A percentile compares a stretch with the other conserved stretches of the same genome.
phyloP scores from a whole-genome alignment of 2,797 vertebrate genomes.

The Heliangelus exortis region DNA sequence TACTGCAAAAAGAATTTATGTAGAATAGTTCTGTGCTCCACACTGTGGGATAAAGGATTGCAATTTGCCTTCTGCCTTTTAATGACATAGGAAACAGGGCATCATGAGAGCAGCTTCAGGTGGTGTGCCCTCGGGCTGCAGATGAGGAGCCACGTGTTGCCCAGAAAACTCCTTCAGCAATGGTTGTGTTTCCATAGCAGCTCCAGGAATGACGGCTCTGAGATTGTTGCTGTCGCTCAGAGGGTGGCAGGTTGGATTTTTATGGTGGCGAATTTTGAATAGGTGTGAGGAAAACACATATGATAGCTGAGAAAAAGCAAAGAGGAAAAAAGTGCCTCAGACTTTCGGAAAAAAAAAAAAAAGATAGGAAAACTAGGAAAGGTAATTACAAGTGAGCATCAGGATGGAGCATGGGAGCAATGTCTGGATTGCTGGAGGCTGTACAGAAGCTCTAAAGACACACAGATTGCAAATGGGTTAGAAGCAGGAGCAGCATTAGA shows the following conservation, averaged over 20 bases:
- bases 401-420: neutral
- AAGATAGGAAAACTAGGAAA: neutral
- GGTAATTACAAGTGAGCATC: neutral
- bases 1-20: neutral
- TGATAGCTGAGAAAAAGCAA: neutral
- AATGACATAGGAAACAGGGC: neutral
- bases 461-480: neutral
- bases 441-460: neutral
- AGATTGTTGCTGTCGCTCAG: neutral
- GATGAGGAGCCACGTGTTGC: neutral
- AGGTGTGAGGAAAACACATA: neutral
- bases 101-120: neutral
- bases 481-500: neutral
- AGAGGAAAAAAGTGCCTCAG: neutral
- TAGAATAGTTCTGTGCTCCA: neutral
- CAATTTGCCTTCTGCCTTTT: conserved; percentile 6
- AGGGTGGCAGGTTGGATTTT: neutral
- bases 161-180: neutral
- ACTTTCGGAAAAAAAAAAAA: neutral
- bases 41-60: neutral
- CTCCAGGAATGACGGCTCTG: neutral
- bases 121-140: neutral
- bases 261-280: neutral
- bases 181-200: neutral
- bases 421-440: neutral